Conservation (phyloP, 2,113 vertebrate genomes). For the Noctilio leporinus region DNA sequence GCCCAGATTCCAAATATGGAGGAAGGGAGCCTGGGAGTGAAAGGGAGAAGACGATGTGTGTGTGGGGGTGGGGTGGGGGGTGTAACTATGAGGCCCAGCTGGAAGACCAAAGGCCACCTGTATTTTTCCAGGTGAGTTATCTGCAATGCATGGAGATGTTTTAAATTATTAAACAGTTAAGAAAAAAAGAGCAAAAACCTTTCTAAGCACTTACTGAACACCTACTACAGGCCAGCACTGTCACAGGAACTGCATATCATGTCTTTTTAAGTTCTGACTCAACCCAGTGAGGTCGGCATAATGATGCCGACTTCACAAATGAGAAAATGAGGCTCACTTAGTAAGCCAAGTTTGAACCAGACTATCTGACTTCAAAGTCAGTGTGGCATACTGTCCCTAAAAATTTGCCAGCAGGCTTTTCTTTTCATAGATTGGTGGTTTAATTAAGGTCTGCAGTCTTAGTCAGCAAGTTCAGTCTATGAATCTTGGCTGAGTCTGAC, state of each 20-base stretch:
- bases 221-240: neutral
- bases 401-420: neutral
- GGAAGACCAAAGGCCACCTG: neutral
- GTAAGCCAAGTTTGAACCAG: neutral
- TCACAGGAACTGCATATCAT: neutral
- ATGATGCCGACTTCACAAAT: too few relatives aligned
- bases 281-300: neutral
- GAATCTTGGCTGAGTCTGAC: too few relatives aligned
- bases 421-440: slow-evolving; percentile 9
- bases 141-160: neutral
- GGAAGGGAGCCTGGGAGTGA: neutral
- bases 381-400: neutral
- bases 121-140: neutral
- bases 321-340: neutral
- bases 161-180: neutral
- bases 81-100: neutral
- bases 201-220: neutral
- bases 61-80: accelerated
- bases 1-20: neutral
- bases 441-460: slow-evolving; percentile 28
- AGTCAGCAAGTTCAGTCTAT: neutral
- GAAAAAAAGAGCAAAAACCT: neutral
- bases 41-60: too few relatives aligned
- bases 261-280: neutral
- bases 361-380: neutral